Evolutionary conservation across 2,797 vertebrate genomes (phyloP).

Genomic region (Notamacropus eugenii): DNA sequence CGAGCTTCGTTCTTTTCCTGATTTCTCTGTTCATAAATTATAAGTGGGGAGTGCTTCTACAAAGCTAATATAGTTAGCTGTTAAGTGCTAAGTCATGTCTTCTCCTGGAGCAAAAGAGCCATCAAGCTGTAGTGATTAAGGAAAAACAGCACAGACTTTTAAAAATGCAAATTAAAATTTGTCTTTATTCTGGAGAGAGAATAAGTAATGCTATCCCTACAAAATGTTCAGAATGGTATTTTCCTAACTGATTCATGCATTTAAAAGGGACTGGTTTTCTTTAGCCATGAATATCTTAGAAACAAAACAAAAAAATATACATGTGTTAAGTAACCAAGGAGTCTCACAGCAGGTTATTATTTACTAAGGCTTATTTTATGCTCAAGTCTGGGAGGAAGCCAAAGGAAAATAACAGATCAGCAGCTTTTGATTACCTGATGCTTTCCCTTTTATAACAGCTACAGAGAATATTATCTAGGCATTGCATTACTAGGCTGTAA

Average conservation of each 20-base stretch:
- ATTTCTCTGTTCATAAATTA: neutral
- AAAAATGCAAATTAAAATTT: slow-evolving; percentile 8
- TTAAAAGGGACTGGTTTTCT: neutral
- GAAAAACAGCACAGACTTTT: slow-evolving; percentile 10
- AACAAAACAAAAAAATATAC: neutral
- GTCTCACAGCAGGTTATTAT: neutral
- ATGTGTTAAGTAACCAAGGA: neutral
- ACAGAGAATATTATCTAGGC: neutral
- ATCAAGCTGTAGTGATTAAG: slow-evolving; percentile 12
- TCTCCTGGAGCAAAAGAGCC: neutral
- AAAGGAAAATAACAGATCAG: neutral
- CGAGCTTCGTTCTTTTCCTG: neutral
- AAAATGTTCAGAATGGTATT: neutral
- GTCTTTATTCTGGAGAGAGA: neutral
- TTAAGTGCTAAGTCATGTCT: neutral
- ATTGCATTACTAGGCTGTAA: neutral
- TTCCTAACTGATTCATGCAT: neutral
- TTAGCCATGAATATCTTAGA: neutral
- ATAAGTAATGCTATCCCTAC: neutral
- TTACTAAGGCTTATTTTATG: neutral
- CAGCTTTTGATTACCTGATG: neutral
- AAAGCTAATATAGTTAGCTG: slow-evolving; percentile 16
- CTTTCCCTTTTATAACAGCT: neutral
- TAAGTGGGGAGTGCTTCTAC: neutral
- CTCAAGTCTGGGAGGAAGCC: neutral